Evolutionary conservation across 2,113 vertebrate species (phyloP), one percentile per base, ranked within the genome.

Genomic region (Cryptomyrus ogoouensis): DNA sequence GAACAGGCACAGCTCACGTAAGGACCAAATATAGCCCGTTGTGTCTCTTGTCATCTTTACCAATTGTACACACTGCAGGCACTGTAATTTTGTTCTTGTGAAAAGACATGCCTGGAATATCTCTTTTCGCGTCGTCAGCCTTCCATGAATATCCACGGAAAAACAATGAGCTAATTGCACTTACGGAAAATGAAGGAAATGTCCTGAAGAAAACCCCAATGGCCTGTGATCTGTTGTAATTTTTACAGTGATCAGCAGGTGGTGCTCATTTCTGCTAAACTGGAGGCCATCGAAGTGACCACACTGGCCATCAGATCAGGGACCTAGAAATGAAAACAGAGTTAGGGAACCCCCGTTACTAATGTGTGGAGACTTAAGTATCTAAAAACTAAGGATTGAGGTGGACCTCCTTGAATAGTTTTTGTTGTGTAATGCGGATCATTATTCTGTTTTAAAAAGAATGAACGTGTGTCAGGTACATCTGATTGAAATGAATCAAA

Each of bases 231-330:
- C 53, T 62, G 21, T 85, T 85, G n/a, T 12, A 56, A 77, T 88
- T 58, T 70, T 62, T 49, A 35, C 24, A 50, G 21, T 3, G 53
- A 91, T 89, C 96, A 95, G 89, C 66, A 94, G 95, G 92, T 94
- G 95, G 94, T 70, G 90, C 90, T 87, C 58, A 85, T 93, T 91
- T 91, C 85, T 88, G 88, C 49, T 85, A 87, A 52, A 87, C 52
- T 58, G 53, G 4, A 9, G 31, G 46, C 31, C 12, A 21, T 39
- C 35, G 8, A 88, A 53, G 27, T 31, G 21, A 39, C 19, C 12
- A 56, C 52, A 35, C 31, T 56, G 42, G 46, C n/a, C 62, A 70
- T 27, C 62, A 70, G 10, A 31, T 3, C 62, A 31, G 62, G 27
- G 10, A 70, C 62, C n/a, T 27, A n/a, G 24, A 66, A 27, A 31